Evolutionary conservation across 2,113 vertebrate genomes (phyloP).

Genomic region (Antechinus stuartii): DNA sequence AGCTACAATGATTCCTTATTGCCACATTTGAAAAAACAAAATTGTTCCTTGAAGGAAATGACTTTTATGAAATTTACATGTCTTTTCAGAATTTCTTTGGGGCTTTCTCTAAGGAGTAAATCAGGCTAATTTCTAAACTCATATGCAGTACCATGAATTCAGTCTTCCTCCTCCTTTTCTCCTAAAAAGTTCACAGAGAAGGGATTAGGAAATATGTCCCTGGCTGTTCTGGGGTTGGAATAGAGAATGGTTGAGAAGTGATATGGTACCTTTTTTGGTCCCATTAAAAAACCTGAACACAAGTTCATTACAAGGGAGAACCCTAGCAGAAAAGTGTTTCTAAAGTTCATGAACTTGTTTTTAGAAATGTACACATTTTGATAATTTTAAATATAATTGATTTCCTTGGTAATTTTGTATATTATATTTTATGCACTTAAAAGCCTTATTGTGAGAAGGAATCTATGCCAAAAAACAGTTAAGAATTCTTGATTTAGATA

Average conservation of each 20-base stretch:
- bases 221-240: not conserved
- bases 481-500: not conserved
- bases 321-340: conserved; percentile 1
- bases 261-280: not conserved
- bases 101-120: conserved; percentile 11
- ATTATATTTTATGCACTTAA: not conserved
- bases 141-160: not conserved
- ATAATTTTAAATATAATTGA: not conserved
- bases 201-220: not conserved
- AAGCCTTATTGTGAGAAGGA: not conserved
- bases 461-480: not conserved
- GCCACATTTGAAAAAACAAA: not conserved
- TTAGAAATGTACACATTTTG: not conserved
- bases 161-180: not conserved
- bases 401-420: not conserved
- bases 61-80: conserved; percentile 36
- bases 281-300: not conserved
- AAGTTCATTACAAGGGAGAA: not conserved
- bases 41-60: conserved; percentile 45
- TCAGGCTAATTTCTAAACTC: not conserved
- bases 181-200: not conserved
- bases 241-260: not conserved
- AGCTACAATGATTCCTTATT: conserved; percentile 58
- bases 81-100: not conserved
- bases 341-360: conserved; percentile 4